Evolutionary conservation across 2,113 vertebrate genomes (phyloP).

Genomic region (Poecilia latipinna): DNA sequence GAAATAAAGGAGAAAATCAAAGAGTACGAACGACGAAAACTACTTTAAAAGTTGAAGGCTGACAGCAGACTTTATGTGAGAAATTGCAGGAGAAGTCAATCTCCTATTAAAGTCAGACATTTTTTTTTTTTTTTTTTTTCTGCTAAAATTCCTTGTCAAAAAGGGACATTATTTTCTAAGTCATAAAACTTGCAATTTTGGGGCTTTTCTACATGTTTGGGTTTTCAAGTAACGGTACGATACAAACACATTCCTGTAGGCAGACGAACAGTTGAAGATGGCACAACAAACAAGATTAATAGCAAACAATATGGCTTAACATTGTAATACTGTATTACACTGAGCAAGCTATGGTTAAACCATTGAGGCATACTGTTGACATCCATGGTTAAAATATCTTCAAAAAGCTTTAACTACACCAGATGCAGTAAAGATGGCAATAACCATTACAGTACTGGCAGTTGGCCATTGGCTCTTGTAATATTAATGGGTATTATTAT

Average conservation of each 20-base stretch:
- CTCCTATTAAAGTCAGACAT: too few species aligned
- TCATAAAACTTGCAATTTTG: too few species aligned
- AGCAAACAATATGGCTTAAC: background rate
- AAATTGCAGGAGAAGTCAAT: background rate
- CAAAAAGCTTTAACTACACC: too few species aligned
- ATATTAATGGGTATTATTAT: background rate
- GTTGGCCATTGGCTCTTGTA: background rate
- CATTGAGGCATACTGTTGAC: background rate
- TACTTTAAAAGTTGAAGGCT: conserved; percentile 14
- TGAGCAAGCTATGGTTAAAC: background rate
- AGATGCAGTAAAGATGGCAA: background rate
- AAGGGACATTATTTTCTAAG: too few species aligned
- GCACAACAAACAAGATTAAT: too few species aligned
- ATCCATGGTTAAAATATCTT: background rate
- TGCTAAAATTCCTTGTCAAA: too few species aligned
- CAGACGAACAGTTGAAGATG: too few species aligned
- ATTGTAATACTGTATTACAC: background rate
- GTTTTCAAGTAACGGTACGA: too few species aligned
- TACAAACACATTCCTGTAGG: too few species aligned
- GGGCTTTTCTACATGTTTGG: too few species aligned
- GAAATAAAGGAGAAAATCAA: background rate
- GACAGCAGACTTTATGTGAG: background rate
- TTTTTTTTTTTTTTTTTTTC: too few species aligned
- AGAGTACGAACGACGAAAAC: conserved; percentile 13
- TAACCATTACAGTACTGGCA: too few species aligned